phyloP scores from a whole-genome alignment of 2,113 vertebrate genomes.

The Spea bombifrons region DNA sequence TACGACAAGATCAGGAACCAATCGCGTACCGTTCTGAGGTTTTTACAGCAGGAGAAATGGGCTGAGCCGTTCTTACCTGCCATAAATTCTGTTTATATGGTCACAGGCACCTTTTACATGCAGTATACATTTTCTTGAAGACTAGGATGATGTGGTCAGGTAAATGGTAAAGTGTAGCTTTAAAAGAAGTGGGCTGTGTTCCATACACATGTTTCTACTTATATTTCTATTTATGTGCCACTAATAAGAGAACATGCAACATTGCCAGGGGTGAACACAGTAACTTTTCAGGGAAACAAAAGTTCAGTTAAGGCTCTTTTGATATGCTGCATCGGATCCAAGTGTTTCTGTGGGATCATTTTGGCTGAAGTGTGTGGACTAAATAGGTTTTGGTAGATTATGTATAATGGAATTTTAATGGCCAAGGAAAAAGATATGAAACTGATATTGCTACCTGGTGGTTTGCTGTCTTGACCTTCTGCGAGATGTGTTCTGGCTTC shows the following conservation, averaged over 20 bases:
- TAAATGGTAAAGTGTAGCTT: neutral
- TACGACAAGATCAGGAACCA: too few species aligned
- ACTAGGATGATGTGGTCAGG: slow-evolving; percentile 11
- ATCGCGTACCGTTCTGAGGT: too few species aligned
- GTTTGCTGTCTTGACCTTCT: slow-evolving; percentile 6
- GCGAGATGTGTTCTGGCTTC: slow-evolving; percentile 37
- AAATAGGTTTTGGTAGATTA: neutral
- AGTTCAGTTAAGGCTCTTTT: slow-evolving; percentile 30
- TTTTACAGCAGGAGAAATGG: too few species aligned
- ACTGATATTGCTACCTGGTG: slow-evolving; percentile 31
- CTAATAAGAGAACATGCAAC: slow-evolving; percentile 36
- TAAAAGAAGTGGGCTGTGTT: slow-evolving; percentile 2
- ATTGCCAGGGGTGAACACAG: neutral
- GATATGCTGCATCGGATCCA: neutral
- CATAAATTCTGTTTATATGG: too few species aligned
- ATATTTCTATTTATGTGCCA: neutral
- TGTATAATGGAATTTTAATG: slow-evolving; percentile 43
- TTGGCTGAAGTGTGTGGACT: neutral
- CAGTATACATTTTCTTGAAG: too few species aligned
- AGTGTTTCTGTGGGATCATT: slow-evolving; percentile 38
- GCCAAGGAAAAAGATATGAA: neutral
- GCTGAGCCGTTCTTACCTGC: too few species aligned
- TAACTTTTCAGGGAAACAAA: slow-evolving; percentile 25
- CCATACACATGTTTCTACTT: slow-evolving; percentile 44
- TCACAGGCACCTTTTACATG: too few species aligned